Percentiles rank a stretch among this genome's conserved stretches.
Evolutionary conservation across 2,888 invertebrate species (phyloP).

Genomic region (Tenthredo amoena): DNA sequence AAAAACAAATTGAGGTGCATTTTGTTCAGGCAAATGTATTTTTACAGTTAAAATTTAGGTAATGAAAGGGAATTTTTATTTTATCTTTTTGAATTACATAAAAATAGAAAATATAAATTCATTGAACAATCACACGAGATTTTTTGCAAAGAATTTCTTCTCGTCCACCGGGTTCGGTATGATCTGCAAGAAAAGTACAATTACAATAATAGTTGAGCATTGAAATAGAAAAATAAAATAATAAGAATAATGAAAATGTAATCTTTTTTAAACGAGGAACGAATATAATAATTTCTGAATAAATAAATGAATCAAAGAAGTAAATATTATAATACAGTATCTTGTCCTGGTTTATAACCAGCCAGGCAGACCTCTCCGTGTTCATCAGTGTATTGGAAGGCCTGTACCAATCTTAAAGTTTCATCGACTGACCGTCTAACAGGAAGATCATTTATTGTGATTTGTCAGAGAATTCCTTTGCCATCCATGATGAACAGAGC

Average conservation of each 20-base stretch:
- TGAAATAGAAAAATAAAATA: not conserved
- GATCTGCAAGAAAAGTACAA: slow-evolving; percentile 82
- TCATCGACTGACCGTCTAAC: slow-evolving; percentile 97
- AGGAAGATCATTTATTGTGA: slow-evolving; percentile 98
- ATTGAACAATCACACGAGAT: slow-evolving; percentile 65
- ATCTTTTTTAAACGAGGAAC: not conserved
- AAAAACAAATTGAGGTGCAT: slow-evolving; percentile 77
- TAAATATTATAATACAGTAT: slow-evolving; percentile 83
- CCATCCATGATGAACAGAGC: slow-evolving; percentile 97
- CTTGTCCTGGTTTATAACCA: slow-evolving; percentile 96
- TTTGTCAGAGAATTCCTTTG: slow-evolving; percentile 92
- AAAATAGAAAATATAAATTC: slow-evolving; percentile 22
- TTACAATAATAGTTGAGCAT: not conserved
- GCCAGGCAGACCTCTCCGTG: slow-evolving; percentile 98
- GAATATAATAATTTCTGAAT: not conserved
- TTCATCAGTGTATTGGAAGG: slow-evolving; percentile 95
- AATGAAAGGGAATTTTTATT: slow-evolving; percentile 10
- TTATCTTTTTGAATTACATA: slow-evolving; percentile 16
- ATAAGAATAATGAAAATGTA: not conserved
- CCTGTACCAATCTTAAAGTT: slow-evolving; percentile 94
- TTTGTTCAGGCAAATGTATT: not conserved
- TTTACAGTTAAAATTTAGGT: not conserved
- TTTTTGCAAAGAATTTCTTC: slow-evolving; percentile 89
- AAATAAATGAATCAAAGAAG: not conserved
- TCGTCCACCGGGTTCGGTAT: slow-evolving; percentile 90